phyloP scores from a whole-genome alignment of 1,140 invertebrate species.

The Apis florea region DNA sequence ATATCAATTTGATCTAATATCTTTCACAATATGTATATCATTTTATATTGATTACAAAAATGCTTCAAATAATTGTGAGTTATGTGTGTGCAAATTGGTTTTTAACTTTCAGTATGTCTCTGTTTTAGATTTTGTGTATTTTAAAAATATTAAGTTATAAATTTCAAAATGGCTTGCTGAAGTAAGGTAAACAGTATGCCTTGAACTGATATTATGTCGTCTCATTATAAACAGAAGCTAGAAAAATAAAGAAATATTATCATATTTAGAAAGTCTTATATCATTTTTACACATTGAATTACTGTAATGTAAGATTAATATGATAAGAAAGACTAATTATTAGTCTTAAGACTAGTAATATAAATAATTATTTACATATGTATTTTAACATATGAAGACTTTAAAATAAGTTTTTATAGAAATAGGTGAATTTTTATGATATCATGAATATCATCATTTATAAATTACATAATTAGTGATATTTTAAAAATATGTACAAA shows the following conservation, averaged over 20 bases:
- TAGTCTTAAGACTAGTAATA: conserved; percentile 3
- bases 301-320: not conserved
- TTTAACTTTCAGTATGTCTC: conserved; percentile 31
- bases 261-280: conserved; percentile 48
- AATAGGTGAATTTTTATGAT: conserved; percentile 27
- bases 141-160: conserved; percentile 33
- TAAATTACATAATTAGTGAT: conserved; percentile 11
- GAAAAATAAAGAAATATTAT: conserved; percentile 63
- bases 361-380: conserved; percentile 14
- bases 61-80: conserved; percentile 36
- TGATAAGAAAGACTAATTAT: conserved; percentile 14
- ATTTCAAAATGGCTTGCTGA: conserved; percentile 46
- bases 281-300: conserved; percentile 52
- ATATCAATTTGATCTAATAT: conserved; percentile 48
- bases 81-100: conserved; percentile 27
- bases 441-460: conserved; percentile 8
- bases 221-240: conserved; percentile 56
- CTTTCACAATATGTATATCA: conserved; percentile 51
- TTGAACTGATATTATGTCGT: conserved; percentile 60
- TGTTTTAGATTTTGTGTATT: conserved; percentile 13
- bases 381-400: conserved; percentile 15
- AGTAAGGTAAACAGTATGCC: conserved; percentile 40
- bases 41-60: conserved; percentile 31
- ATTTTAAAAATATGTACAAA: conserved; percentile 23
- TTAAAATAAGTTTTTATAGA: conserved; percentile 24